A percentile compares a stretch with the other conserved stretches of the same genome.
phyloP scores from a whole-genome alignment of 2,113 vertebrate species.

The pig (Sus scrofa) region T2T-Sscrofa CM000818.6:85948001-85948500 shows the following conservation, averaged over 20 bases:
- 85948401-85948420: constrained; percentile 72
- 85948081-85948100: constrained; percentile 82
- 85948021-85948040: constrained; percentile 80
- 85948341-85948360: constrained; percentile 74
- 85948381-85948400: constrained; percentile 75
- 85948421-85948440: constrained; percentile 8
- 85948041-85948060: constrained; percentile 83
- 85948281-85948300: constrained; percentile 82
- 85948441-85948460: constrained; percentile 73
- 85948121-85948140: constrained; percentile 83
- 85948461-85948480: constrained; percentile 74
- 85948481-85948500: constrained; percentile 80
- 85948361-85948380: constrained; percentile 75
- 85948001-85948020: constrained; percentile 77
- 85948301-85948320: constrained; percentile 79
- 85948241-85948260: constrained; percentile 82
- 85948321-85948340: constrained; percentile 77
- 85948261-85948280: constrained; percentile 82
- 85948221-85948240: constrained; percentile 75
- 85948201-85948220: constrained; percentile 82
- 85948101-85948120: constrained; percentile 82
- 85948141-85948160: constrained; percentile 78
- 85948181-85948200: constrained; percentile 75
- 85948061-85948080: constrained; percentile 79
- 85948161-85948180: constrained; percentile 55